Evolutionary conservation across 2,113 vertebrate genomes (phyloP), one percentile per base, ranked within the genome.

Genomic region (Gorsachius goisagi): DNA sequence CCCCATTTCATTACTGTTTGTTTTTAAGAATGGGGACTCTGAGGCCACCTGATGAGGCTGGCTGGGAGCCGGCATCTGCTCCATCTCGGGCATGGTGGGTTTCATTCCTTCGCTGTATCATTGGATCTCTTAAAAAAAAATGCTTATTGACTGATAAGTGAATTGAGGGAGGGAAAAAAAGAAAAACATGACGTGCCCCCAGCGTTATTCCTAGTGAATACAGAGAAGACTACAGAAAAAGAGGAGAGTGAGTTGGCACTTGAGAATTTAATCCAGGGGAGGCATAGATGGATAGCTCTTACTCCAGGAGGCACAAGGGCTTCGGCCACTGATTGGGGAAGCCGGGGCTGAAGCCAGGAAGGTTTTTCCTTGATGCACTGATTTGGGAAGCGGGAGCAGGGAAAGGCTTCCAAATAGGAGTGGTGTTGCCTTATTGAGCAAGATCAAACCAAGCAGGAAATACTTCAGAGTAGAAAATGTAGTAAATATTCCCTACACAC

Each of bases 81-180:
- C 33, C 27, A 33, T 28, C 60, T 73, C 1, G 0, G 67, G 50
- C n/a, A 35, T 41, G 33, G 41, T 49, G 50, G 56, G 56, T 71
- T 87, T 83, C 24, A 37, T 66, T 86, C 72, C 60, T 83, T 66
- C 66, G 82, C 66, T 5, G 5, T 78, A 35, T 82, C 85, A 89
- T 26, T 86, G 50, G 81, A 75, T 83, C 50, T 59, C 89, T 92
- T 53, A 50, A 88, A 91, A 50, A 88, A 91, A 94, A 89, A 67
- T 41, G 39, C 41, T 79, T 58, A 20, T 45, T 94, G 89, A 86
- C 50, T 83, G 67, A 50, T 85, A 75, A 84, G 37, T 77, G 67
- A 80, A 88, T 58, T 59, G 83, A 89, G 45, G 35, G 68, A 85
- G 50, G 13, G 10, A 39, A 41, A 41, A 41, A 41, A 41, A 21